These are phyloP conservation scores for Varanus salvator DNA, from an alignment of 2,113 vertebrate species.

Conservation along the genomic window DNA sequence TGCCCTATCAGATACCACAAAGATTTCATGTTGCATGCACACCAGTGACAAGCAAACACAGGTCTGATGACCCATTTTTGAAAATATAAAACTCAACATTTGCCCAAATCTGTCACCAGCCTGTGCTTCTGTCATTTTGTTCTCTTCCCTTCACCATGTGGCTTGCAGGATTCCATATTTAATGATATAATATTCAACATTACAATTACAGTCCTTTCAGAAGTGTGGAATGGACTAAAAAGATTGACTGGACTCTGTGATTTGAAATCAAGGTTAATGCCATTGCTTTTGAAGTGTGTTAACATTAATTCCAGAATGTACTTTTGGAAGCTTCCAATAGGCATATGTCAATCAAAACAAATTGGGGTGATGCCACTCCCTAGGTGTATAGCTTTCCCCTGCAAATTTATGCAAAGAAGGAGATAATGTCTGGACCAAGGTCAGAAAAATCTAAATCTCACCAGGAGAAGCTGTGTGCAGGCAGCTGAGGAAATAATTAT, in stretches of 20 bases:
- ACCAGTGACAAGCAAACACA: not conserved
- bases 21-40: not conserved
- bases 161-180: not conserved
- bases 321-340: constrained; percentile 64
- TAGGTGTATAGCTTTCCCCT: constrained; percentile 55
- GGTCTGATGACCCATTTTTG: not conserved
- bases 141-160: not conserved
- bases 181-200: not conserved
- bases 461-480: constrained; percentile 54
- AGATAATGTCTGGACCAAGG: constrained; percentile 70
- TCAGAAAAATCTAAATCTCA: constrained; percentile 71
- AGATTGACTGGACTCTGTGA: not conserved
- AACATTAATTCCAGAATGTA: constrained; percentile 56
- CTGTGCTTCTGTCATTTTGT: not conserved
- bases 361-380: constrained; percentile 65
- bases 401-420: constrained; percentile 74
- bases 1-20: not conserved
- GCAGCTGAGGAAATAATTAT: constrained; percentile 75
- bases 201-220: not conserved
- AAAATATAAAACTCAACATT: not conserved
- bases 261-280: constrained; percentile 31
- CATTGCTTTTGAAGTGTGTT: constrained; percentile 27
- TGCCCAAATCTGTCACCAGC: not conserved
- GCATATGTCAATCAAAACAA: constrained; percentile 66
- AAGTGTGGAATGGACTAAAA: not conserved